Evolutionary conservation across 2,113 vertebrate genomes (phyloP), one percentile per base, ranked within the genome.

Genomic region (Centropus bengalensis): DNA sequence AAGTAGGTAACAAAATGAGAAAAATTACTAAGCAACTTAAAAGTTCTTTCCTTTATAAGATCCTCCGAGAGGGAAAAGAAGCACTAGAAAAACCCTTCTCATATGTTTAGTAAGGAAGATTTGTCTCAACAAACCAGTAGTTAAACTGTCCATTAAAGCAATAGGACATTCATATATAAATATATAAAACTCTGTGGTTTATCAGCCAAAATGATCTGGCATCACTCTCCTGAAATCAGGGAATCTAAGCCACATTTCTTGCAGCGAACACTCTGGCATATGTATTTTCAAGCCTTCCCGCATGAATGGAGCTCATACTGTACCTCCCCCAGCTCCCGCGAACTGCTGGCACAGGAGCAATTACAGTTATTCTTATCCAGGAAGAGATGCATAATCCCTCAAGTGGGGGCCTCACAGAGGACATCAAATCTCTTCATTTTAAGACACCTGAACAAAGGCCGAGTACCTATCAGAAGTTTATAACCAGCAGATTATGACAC

Each of bases 251-350:
- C 52, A n/a, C 30, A 14, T 79, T 78, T 26, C 40, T 32, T 58
- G 52, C 49, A 75, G 6, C 45, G 10, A 11, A 42, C 26, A 30
- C 33, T 82, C 75, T 82, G 28, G n/a, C 20, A 7, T 18, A 6
- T 28, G 26, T 74, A 26, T 83, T 75, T 42, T 14, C 47, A 82
- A 63, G 20, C 32, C 49, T 49, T 79, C n/a, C 42, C 49, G 16
- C 36, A 68, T 2, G 1, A 40, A 10, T 2, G 9, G 44, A 73
- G n/a, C 32, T 40, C 2, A 0, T 44, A 36, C 15, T 45, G 30
- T 40, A 38, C 19, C 27, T 36, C 36, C 52, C 36, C 21, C 27
- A 2, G 0, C 49, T 36, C 36, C 36, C 36, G 36, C 47, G 42
- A 75, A 30, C 47, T 78, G 44, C 52, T 59, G 49, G 17, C 51